Evolutionary conservation across 2,888 invertebrate species (phyloP), one percentile per base, ranked within the genome.

Genomic region (Flexamia atlantica): DNA sequence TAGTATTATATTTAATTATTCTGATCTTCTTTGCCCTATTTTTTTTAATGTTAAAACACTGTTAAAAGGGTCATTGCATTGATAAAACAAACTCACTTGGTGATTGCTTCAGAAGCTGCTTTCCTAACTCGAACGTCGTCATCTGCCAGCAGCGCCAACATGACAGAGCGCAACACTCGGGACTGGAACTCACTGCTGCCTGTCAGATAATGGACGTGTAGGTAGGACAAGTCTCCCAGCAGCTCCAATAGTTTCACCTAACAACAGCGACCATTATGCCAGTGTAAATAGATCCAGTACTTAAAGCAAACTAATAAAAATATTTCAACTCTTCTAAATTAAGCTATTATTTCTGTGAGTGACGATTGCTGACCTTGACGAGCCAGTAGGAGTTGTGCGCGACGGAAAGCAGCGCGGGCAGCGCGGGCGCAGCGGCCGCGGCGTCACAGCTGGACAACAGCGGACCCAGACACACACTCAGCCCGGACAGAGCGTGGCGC

Each of bases 351-450:
- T n/a, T n/a, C n/a, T n/a, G n/a, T n/a, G n/a, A n/a, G n/a, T n/a
- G n/a, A n/a, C n/a, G n/a, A n/a, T n/a, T n/a, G n/a, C n/a, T n/a
- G n/a, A 97, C 95, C 91, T 95, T 95, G 72, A 97, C 95, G 79
- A 97, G 91, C 95, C 97, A 97, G 90, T 97, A 97, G 0, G 94
- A 93, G 90, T 96, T 96, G 60, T 91, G 91, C 83, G 94, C 93
- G 0, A 96, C 91, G 32, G 90, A 90, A 12, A 95, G 92, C 7
- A 97, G 90, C 25, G 92, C 90, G 85, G 93, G 92, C 68, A 97
- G 89, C 5, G 95, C 89, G 17, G 92, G 91, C 23, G 93, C 89
- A 3, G 94, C 90, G 14, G 92, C 88, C 0, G 90, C 88, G 90
- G 93, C 93, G 86, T 94, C 92, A 9, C 92, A 89, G 74, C 95